Base-by-base conservation (phyloP, 2,888 invertebrate species). In the Agrochola lychnidis region DNA sequence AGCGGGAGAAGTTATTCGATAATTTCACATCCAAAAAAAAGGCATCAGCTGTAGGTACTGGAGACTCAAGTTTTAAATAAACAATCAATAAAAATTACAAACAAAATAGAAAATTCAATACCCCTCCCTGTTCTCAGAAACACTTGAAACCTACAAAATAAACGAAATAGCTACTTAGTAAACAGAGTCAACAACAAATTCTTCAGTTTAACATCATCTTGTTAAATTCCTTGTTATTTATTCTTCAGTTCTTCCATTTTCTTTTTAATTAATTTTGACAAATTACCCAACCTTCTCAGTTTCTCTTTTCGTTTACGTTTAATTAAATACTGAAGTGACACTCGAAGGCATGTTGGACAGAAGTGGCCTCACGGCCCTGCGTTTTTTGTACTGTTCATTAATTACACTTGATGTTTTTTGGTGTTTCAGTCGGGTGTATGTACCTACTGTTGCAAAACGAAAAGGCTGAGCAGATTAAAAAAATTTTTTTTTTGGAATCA, bases 231-330 rank as follows among this genome's bases (percentile, higher is more conserved):
- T 90, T 89, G 91, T 94, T 94, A 36, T 36, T 36, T 30, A 93
- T 94, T 94, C 93, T 92, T 93, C 90, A 93, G 92, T 92, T 91
- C 90, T 89, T 93, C 91, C 93, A 94, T 94, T 94, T 95, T 95
- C 94, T 95, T 96, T 96, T 96, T 96, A 96, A 96, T 96, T 96
- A 96, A 96, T 95, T 96, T 96, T 96, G 96, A 96, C 96, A 96
- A 96, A 96, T 96, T 95, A 95, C 95, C 95, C 93, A 92, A 94
- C 94, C 94, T 94, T 93, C 95, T 95, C 94, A 93, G 94, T 94
- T 95, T 94, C 94, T 93, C 93, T 94, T 94, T 94, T 92, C 92
- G 74, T 86, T 93, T 94, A 92, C 92, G 90, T 95, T 96, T 96
- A 96, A 96, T 96, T 96, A 96, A 96, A 96, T 95, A 94, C 95